These are phyloP conservation scores for Chlorops oryzae DNA, from an alignment of 1,140 invertebrate species.

Conservation along the genomic window DNA sequence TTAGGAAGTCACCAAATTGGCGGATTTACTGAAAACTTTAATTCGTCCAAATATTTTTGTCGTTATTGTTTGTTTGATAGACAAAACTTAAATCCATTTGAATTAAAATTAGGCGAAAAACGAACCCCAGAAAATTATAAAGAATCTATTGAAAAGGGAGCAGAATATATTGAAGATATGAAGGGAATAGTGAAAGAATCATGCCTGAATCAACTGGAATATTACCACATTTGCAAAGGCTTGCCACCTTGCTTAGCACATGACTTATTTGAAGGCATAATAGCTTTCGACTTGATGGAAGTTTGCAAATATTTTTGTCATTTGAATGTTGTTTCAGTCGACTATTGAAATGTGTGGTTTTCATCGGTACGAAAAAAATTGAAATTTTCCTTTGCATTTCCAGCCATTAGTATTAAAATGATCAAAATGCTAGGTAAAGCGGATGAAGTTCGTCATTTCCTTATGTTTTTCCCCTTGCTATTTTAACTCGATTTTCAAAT, in stretches of 20 bases:
- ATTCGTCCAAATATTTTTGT: constrained; percentile 2
- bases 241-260: background rate
- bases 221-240: background rate
- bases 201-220: too few relatives aligned
- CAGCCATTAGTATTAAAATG: background rate
- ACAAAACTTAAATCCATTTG: background rate
- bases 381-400: background rate
- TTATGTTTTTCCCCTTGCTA: constrained; percentile 2
- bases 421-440: constrained; percentile 7
- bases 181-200: too few relatives aligned
- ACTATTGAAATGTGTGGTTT: too few relatives aligned
- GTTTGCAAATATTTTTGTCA: background rate
- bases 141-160: too few relatives aligned
- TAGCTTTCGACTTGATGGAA: constrained; percentile 2
- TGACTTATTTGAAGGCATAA: too few relatives aligned
- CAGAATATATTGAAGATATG: too few relatives aligned
- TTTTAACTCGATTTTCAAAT: background rate
- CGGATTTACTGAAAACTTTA: constrained; percentile 7
- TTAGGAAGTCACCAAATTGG: constrained; percentile 8
- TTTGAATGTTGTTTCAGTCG: background rate
- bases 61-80: constrained; percentile 3
- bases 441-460: constrained; percentile 5
- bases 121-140: too few relatives aligned
- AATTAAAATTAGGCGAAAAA: background rate
- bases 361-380: background rate